These are phyloP conservation scores for Torymus aiolomorphi DNA, from an alignment of 2,888 invertebrate species.

Conservation along the genomic window DNA sequence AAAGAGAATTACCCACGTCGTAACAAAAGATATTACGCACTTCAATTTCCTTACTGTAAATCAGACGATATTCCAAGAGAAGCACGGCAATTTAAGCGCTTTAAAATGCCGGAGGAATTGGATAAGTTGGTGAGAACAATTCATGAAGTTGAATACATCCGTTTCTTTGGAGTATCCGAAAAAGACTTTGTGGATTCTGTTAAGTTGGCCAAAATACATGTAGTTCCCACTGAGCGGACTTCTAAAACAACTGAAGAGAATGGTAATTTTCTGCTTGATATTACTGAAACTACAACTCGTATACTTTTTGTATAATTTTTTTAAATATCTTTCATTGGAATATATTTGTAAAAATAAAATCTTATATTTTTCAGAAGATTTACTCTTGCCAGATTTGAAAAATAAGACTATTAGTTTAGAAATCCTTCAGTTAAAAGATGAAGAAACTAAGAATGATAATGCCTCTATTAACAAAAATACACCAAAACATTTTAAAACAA, in stretches of 20 bases:
- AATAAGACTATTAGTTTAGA: slow-evolving; percentile 43
- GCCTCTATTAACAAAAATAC: slow-evolving; percentile 17
- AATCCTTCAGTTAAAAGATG: slow-evolving; percentile 46
- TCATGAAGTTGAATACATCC: slow-evolving; percentile 63
- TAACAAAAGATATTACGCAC: slow-evolving; percentile 67
- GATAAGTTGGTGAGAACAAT: slow-evolving; percentile 68
- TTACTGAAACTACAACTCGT: not conserved
- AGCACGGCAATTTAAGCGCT: slow-evolving; percentile 66
- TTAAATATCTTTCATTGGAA: slow-evolving; percentile 1
- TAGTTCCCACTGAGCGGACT: slow-evolving; percentile 37
- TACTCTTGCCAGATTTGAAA: slow-evolving; percentile 59
- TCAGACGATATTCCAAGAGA: slow-evolving; percentile 69
- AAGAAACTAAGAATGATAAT: slow-evolving; percentile 43
- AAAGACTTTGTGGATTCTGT: slow-evolving; percentile 67
- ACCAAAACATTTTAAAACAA: slow-evolving; percentile 60
- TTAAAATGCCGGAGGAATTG: slow-evolving; percentile 69
- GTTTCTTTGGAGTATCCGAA: slow-evolving; percentile 63
- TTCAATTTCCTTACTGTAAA: slow-evolving; percentile 72
- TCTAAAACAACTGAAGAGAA: slow-evolving; percentile 59
- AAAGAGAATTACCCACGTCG: slow-evolving; percentile 66
- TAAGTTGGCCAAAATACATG: slow-evolving; percentile 61
- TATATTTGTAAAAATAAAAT: not conserved
- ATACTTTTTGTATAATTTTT: slow-evolving; percentile 10
- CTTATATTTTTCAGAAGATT: slow-evolving; percentile 59
- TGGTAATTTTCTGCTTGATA: slow-evolving; percentile 58